These are phyloP conservation scores for Teleopsis dalmanni DNA, from an alignment of 1,140 invertebrate genomes.

Conservation along the genomic window DNA sequence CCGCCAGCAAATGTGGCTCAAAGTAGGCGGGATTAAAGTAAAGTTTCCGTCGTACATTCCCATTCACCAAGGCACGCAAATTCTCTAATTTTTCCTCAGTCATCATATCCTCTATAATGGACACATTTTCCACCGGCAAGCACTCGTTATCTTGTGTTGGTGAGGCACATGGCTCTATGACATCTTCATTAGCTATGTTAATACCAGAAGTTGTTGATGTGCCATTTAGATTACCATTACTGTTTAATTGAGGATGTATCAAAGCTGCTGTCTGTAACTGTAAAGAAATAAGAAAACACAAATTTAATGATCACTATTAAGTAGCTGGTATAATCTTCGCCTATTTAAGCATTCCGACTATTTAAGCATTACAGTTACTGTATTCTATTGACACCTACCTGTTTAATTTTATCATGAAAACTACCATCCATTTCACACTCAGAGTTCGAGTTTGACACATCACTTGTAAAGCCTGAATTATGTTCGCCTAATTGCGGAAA, in stretches of 20 bases:
- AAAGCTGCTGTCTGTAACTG: slow-evolving; percentile 60
- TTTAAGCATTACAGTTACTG: no score
- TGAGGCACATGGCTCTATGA: slow-evolving; percentile 15
- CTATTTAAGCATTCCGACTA: no score
- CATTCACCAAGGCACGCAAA: slow-evolving; percentile 53
- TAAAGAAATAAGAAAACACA: slow-evolving; percentile 23
- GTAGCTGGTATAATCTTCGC: no score
- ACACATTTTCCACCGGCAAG: slow-evolving; percentile 72
- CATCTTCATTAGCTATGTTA: neutral
- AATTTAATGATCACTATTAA: no score
- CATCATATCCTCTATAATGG: slow-evolving; percentile 72
- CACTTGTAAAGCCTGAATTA: slow-evolving; percentile 45
- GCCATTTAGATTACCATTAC: slow-evolving; percentile 10
- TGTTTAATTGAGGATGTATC: slow-evolving; percentile 51
- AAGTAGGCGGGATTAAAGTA: slow-evolving; percentile 86
- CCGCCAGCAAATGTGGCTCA: slow-evolving; percentile 71
- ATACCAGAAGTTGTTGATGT: slow-evolving; percentile 7
- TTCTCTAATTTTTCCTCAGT: slow-evolving; percentile 55
- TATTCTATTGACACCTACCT: no score
- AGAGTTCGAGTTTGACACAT: slow-evolving; percentile 43
- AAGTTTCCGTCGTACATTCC: slow-evolving; percentile 64
- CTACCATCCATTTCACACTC: slow-evolving; percentile 40
- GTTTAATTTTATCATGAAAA: slow-evolving; percentile 28
- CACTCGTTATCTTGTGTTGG: slow-evolving; percentile 50
- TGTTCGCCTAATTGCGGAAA: slow-evolving; percentile 50